These are phyloP conservation scores for Trissonchulus sp. DNA, from an alignment of 2,888 invertebrate genomes.

Conservation along the genomic window DNA sequence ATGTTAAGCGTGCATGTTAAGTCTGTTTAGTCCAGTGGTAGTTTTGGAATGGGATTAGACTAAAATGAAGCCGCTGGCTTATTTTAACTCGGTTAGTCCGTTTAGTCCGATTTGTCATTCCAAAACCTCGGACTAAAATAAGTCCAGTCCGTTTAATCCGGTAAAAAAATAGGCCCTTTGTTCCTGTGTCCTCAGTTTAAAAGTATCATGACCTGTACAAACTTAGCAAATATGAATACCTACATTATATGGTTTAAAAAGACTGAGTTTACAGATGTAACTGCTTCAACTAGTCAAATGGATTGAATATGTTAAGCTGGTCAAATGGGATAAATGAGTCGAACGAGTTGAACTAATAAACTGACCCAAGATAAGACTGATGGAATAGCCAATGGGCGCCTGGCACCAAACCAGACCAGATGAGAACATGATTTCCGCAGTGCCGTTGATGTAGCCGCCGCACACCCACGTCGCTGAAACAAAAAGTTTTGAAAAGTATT, in stretches of 20 bases:
- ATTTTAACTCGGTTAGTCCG: too few species aligned
- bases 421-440: slow-evolving; percentile 88
- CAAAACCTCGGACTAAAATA: too few species aligned
- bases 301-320: background rate
- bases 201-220: too few species aligned
- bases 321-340: too few species aligned
- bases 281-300: background rate
- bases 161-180: too few species aligned
- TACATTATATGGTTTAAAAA: background rate
- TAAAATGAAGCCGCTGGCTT: too few species aligned
- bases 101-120: too few species aligned
- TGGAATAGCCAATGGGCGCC: slow-evolving; percentile 91
- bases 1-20: too few species aligned
- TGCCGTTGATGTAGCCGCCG: slow-evolving; percentile 95
- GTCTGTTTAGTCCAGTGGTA: too few species aligned
- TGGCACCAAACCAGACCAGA: slow-evolving; percentile 90
- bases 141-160: too few species aligned
- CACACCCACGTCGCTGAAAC: slow-evolving; percentile 77
- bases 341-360: background rate
- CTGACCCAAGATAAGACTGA: slow-evolving; percentile 83
- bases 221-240: background rate
- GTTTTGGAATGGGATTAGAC: too few species aligned
- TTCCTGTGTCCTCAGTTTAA: too few species aligned
- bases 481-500: background rate
- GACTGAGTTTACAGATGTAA: background rate